Percentiles rank a stretch among this genome's conserved stretches.
phyloP scores from a whole-genome alignment of 1,140 invertebrate species.

The Phymastichus coffea region DNA sequence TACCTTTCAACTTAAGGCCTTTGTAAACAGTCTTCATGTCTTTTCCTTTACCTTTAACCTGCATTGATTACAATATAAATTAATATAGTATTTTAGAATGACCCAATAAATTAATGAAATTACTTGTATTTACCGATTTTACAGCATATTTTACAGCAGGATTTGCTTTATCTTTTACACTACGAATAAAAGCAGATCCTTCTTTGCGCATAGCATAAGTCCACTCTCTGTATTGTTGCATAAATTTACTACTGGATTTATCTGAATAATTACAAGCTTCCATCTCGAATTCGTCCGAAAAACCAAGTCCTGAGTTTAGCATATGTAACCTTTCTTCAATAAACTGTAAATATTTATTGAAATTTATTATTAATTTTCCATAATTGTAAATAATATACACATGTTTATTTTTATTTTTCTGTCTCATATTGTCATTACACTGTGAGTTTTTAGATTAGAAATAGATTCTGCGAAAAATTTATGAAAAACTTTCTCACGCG shows the following conservation, averaged over 20 bases:
- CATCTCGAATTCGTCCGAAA: slow-evolving; percentile 92
- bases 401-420: neutral
- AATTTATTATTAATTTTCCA: slow-evolving; percentile 1
- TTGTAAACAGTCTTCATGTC: slow-evolving; percentile 74
- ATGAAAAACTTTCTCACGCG: too few species aligned
- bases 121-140: slow-evolving; percentile 73
- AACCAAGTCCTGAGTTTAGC: slow-evolving; percentile 84
- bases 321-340: slow-evolving; percentile 89
- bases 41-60: slow-evolving; percentile 78
- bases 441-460: too few species aligned
- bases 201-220: slow-evolving; percentile 65
- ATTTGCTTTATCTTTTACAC: slow-evolving; percentile 77
- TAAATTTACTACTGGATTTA: slow-evolving; percentile 74
- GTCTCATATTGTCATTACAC: too few species aligned
- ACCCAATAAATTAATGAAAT: slow-evolving; percentile 17
- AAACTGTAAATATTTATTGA: slow-evolving; percentile 70
- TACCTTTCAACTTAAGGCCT: slow-evolving; percentile 69
- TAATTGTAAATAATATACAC: slow-evolving; percentile 7
- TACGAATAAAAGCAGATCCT: slow-evolving; percentile 71
- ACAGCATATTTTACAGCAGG: slow-evolving; percentile 79
- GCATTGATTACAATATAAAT: slow-evolving; percentile 11
- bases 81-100: slow-evolving; percentile 20
- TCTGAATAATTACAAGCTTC: slow-evolving; percentile 85
- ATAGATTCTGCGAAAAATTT: too few species aligned
- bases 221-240: slow-evolving; percentile 79